A percentile compares a stretch with the other conserved stretches of the same genome.
These are phyloP conservation scores for Mythimna lalbum DNA, from an alignment of 2,888 invertebrate genomes.

Conservation along the genomic window DNA sequence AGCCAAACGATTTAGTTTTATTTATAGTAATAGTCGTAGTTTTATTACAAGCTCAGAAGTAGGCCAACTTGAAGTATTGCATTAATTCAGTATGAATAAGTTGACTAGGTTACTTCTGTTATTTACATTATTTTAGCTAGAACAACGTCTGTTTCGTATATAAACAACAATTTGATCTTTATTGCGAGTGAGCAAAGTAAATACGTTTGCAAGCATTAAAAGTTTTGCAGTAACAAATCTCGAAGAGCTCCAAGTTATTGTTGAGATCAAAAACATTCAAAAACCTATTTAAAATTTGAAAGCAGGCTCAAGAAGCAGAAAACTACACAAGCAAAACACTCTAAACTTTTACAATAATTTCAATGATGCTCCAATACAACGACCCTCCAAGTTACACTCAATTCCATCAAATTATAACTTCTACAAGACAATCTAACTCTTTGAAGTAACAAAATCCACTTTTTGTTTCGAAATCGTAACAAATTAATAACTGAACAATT, in stretches of 20 bases:
- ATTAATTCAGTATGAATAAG: slow-evolving; percentile 17
- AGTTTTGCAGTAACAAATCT: slow-evolving; percentile 52
- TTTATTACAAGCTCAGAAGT: slow-evolving; percentile 18
- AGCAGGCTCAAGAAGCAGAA: slow-evolving; percentile 58
- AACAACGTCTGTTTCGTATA: neutral
- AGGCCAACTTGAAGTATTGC: slow-evolving; percentile 12
- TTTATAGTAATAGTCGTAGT: slow-evolving; percentile 5
- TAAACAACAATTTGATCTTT: slow-evolving; percentile 13
- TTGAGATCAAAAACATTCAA: slow-evolving; percentile 60
- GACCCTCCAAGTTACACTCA: slow-evolving; percentile 59
- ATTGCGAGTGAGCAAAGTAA: slow-evolving; percentile 19
- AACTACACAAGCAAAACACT: slow-evolving; percentile 67
- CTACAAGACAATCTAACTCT: slow-evolving; percentile 66
- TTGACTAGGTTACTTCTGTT: neutral
- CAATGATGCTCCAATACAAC: slow-evolving; percentile 65
- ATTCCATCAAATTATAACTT: slow-evolving; percentile 69
- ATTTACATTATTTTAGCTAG: slow-evolving; percentile 11
- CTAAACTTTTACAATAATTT: slow-evolving; percentile 67
- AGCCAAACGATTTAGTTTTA: slow-evolving; percentile 14
- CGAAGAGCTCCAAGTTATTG: slow-evolving; percentile 49
- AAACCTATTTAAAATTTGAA: slow-evolving; percentile 65
- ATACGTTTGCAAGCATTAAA: slow-evolving; percentile 50
- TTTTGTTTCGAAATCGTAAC: slow-evolving; percentile 70
- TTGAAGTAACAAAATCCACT: slow-evolving; percentile 66
- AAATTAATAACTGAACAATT: slow-evolving; percentile 77